Evolutionary conservation across 2,113 vertebrate species (phyloP).

Genomic region (Cynoglossus semilaevis): DNA sequence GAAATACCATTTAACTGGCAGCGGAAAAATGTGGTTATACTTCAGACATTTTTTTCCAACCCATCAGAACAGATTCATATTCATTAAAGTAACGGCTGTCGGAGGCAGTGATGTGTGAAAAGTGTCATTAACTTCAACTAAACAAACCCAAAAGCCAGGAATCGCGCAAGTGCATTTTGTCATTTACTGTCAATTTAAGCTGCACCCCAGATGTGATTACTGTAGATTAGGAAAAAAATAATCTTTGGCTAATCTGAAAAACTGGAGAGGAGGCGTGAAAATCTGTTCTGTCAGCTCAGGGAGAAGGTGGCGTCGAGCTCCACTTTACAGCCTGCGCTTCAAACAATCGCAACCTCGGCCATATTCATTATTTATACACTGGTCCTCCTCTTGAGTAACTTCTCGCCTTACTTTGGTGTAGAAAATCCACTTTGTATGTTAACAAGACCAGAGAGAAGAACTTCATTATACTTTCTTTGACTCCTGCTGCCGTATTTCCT

Average conservation of each 20-base stretch:
- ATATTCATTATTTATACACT: constrained; percentile 37
- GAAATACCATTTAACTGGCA: no score
- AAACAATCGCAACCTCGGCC: constrained; percentile 20
- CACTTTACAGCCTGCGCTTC: constrained; percentile 18
- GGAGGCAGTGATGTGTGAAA: no score
- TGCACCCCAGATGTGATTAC: constrained; percentile 21
- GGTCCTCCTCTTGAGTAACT: constrained; percentile 6
- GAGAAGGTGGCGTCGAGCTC: constrained; percentile 1
- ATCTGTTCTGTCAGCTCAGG: constrained; percentile 39
- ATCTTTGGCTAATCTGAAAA: constrained; percentile 23
- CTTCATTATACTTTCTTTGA: constrained; percentile 1
- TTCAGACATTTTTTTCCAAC: no score
- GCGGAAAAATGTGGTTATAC: no score
- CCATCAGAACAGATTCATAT: no score
- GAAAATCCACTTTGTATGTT: constrained; percentile 10
- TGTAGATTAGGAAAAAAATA: not conserved
- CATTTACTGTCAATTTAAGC: not conserved
- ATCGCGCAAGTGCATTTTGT: no score
- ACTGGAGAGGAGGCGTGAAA: constrained; percentile 19
- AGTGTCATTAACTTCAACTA: no score
- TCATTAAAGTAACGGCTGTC: no score
- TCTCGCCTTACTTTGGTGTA: not conserved
- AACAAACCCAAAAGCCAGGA: no score
- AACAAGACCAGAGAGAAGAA: constrained; percentile 1
- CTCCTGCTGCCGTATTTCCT: not conserved